Conservation (phyloP, 2,113 vertebrate species). For the Macaca mulatta region DNA sequence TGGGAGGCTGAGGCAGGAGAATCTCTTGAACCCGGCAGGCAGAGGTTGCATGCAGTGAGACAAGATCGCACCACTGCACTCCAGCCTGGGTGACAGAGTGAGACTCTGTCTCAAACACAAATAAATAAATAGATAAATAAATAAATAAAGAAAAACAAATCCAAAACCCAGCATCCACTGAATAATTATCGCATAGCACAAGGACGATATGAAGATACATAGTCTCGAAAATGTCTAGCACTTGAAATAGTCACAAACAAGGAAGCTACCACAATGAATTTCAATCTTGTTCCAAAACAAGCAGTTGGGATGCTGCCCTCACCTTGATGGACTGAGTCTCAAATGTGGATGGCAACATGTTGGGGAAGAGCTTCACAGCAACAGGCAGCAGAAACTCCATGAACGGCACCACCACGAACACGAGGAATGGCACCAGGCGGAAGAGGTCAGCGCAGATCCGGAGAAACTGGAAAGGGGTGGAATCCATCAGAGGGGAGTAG, state of each 20-base stretch:
- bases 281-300: rapidly evolving
- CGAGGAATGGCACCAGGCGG: slow-evolving; percentile 96
- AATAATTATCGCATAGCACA: rapidly evolving
- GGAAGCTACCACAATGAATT: rapidly evolving
- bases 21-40: no score
- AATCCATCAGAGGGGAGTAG: neutral
- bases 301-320: neutral
- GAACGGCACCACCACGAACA: slow-evolving; percentile 98
- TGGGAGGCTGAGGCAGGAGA: no score
- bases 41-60: no score
- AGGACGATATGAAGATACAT: neutral
- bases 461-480: slow-evolving; percentile 87
- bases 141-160: neutral
- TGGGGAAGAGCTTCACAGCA: slow-evolving; percentile 96
- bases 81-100: no score
- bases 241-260: no score
- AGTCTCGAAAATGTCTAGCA: neutral
- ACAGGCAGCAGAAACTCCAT: slow-evolving; percentile 99
- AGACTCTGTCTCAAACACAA: no score
- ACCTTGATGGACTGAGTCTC: slow-evolving; percentile 99
- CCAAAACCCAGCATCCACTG: neutral
- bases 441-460: slow-evolving; percentile 98
- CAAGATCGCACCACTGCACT: no score
- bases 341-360: slow-evolving; percentile 98
- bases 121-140: neutral